Conservation (phyloP, 2,888 invertebrate species). For the Philonicus albiceps region DNA sequence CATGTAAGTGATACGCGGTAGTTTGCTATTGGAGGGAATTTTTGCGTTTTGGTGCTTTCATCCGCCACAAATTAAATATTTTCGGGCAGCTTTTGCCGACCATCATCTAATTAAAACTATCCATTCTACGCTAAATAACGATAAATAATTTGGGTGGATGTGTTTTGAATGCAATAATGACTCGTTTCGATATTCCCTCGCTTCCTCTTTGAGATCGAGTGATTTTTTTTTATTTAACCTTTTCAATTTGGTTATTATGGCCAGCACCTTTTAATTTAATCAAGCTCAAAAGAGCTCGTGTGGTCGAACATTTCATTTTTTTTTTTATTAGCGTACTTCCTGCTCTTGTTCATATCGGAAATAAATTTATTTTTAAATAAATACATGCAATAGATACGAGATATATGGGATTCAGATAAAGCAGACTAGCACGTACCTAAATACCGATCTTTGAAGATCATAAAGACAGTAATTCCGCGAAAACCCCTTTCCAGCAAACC, state of each 20-base stretch:
- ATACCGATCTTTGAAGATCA: not conserved
- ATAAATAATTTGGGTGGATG: slow-evolving; percentile 6
- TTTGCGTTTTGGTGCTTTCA: slow-evolving; percentile 25
- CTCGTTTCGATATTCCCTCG: not conserved
- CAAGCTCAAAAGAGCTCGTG: not conserved
- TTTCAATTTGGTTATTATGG: not conserved
- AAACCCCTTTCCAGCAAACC: not conserved
- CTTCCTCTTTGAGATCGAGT: not conserved
- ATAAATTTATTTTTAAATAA: not conserved
- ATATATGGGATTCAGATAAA: not conserved
- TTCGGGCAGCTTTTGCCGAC: slow-evolving; percentile 13
- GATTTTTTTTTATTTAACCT: not conserved
- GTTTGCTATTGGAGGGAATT: not conserved
- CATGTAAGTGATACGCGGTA: slow-evolving; percentile 12
- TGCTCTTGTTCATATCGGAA: not conserved
- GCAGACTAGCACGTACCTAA: not conserved
- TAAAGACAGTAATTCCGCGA: not conserved
- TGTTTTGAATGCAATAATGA: not conserved
- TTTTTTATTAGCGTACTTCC: not conserved
- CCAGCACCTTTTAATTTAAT: not conserved
- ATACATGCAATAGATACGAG: not conserved
- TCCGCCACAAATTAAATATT: slow-evolving; percentile 33
- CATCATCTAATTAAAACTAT: slow-evolving; percentile 39
- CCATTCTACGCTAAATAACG: slow-evolving; percentile 25
- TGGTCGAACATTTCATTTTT: not conserved